These are phyloP conservation scores for Psix sp. DNA, from an alignment of 1,140 invertebrate genomes.

Conservation along the genomic window DNA sequence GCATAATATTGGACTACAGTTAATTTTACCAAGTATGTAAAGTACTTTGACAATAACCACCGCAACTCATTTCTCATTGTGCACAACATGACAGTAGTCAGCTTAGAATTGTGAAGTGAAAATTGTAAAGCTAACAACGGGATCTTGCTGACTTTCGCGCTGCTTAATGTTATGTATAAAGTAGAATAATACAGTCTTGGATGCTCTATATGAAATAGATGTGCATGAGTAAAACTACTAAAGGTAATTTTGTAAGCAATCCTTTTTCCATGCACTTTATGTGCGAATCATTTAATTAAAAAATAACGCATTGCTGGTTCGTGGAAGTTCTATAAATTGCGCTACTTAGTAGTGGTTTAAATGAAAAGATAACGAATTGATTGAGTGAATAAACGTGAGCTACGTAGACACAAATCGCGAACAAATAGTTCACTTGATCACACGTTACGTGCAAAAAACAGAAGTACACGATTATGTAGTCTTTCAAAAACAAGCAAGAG, in stretches of 20 bases:
- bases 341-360: too few species aligned
- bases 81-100: constrained; percentile 19
- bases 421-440: constrained; percentile 41
- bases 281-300: neutral
- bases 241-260: constrained; percentile 1
- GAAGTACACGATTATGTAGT: constrained; percentile 43
- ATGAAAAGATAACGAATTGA: too few species aligned
- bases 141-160: constrained; percentile 17
- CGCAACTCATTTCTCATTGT: constrained; percentile 29
- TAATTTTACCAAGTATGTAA: constrained; percentile 24
- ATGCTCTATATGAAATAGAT: constrained; percentile 5
- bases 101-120: constrained; percentile 27
- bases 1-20: constrained; percentile 15
- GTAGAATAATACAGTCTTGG: constrained; percentile 16
- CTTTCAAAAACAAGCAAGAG: constrained; percentile 41
- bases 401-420: constrained; percentile 34
- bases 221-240: constrained; percentile 4
- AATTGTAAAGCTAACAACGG: constrained; percentile 30
- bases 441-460: constrained; percentile 37
- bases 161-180: constrained; percentile 9
- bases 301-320: too few species aligned
- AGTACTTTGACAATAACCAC: constrained; percentile 24
- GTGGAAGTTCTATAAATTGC: too few species aligned
- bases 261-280: neutral
- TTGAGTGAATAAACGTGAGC: constrained; percentile 38